Evolutionary conservation across 2,797 vertebrate genomes (phyloP).

Genomic region (Acipenser ruthenus): DNA sequence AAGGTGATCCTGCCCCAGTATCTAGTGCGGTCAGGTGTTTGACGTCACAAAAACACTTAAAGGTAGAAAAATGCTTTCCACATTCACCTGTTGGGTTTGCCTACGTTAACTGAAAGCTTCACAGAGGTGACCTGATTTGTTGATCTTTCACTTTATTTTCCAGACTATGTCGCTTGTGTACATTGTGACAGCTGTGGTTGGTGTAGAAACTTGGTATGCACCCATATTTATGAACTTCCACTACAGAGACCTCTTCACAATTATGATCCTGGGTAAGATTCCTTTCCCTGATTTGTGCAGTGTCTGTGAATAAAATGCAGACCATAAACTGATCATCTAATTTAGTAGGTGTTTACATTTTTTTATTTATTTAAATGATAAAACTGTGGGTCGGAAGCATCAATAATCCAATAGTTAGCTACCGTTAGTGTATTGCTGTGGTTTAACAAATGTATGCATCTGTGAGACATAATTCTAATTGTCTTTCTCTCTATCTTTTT

Average conservation of each 20-base stretch:
- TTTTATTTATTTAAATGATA: too few relatives aligned
- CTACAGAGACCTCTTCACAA: constrained; percentile 91
- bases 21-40: too few relatives aligned
- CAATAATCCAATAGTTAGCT: too few relatives aligned
- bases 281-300: constrained; percentile 33
- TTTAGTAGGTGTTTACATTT: not conserved
- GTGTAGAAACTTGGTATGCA: constrained; percentile 91
- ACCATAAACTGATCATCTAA: not conserved
- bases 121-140: too few relatives aligned
- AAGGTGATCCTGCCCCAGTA: too few relatives aligned
- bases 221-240: constrained; percentile 77
- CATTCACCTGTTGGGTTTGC: too few relatives aligned
- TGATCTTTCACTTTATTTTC: constrained; percentile 25
- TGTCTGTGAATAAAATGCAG: not conserved
- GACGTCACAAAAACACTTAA: too few relatives aligned
- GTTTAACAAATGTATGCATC: too few relatives aligned
- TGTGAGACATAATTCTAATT: not conserved
- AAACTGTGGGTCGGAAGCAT: too few relatives aligned
- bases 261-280: constrained; percentile 90
- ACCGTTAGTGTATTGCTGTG: too few relatives aligned
- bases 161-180: constrained; percentile 95
- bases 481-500: constrained; percentile 14
- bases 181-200: constrained; percentile 86
- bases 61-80: too few relatives aligned
- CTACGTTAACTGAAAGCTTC: too few relatives aligned